These are phyloP conservation scores for Plecotus auritus DNA, from an alignment of 2,113 vertebrate genomes.

Conservation along the genomic window DNA sequence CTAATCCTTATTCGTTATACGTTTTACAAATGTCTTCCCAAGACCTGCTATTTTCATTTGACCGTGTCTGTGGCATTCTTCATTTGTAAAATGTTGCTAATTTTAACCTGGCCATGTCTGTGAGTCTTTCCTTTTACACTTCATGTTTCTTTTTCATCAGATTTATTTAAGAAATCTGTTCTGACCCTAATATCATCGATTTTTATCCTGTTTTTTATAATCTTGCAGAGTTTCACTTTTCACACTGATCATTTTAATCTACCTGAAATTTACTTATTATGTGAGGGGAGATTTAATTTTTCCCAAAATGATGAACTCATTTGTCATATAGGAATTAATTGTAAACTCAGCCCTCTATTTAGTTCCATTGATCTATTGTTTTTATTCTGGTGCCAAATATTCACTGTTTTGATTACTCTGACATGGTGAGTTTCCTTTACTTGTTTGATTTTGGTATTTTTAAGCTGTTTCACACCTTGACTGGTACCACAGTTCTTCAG, in stretches of 20 bases:
- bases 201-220: neutral
- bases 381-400: neutral
- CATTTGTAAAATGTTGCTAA: neutral
- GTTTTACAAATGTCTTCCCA: neutral
- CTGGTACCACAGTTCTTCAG: neutral
- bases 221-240: neutral
- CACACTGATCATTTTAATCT: neutral
- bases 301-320: neutral
- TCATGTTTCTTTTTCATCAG: neutral
- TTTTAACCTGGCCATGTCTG: neutral
- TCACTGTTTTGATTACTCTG: neutral
- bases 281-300: neutral
- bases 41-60: neutral
- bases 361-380: neutral
- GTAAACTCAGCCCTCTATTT: neutral
- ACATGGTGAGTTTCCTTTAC: neutral
- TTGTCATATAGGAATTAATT: neutral
- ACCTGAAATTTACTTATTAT: conserved; percentile 1
- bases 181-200: neutral
- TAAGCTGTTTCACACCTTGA: neutral
- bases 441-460: conserved; percentile 40
- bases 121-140: neutral
- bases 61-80: neutral
- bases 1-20: neutral
- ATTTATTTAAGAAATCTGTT: conserved; percentile 5